These are phyloP conservation scores for Kradibia gibbosae DNA, from an alignment of 1,140 invertebrate species.

Conservation along the genomic window DNA sequence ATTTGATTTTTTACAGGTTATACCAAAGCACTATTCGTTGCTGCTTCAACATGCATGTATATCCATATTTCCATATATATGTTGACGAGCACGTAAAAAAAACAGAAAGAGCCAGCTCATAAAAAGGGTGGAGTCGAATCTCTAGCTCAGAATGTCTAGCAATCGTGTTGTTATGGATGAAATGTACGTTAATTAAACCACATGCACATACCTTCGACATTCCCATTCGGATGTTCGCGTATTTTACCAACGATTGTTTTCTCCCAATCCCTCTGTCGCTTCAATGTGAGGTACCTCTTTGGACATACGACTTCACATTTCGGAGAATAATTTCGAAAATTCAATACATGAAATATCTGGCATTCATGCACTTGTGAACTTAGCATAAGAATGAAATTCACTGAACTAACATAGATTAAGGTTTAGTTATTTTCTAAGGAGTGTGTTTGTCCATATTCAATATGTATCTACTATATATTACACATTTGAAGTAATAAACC, in stretches of 20 bases:
- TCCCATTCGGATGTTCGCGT: background rate
- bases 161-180: conserved; percentile 21
- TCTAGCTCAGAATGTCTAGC: background rate
- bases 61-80: background rate
- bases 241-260: background rate
- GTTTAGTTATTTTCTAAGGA: background rate
- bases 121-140: background rate
- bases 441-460: too few species aligned
- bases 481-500: too few species aligned
- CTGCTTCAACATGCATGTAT: too few species aligned
- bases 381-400: background rate
- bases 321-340: background rate
- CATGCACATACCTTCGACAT: conserved; percentile 26
- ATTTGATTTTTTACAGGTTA: background rate
- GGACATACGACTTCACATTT: background rate
- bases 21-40: background rate
- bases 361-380: background rate
- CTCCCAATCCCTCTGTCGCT: background rate
- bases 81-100: background rate
- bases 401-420: background rate
- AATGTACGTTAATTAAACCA: conserved; percentile 31
- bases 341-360: background rate
- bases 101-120: background rate
- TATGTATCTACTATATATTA: too few species aligned
- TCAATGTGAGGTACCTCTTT: background rate